A percentile compares a stretch with the other conserved stretches of the same genome.
These are phyloP conservation scores for Mormyrops boulengeri DNA, from an alignment of 2,797 vertebrate species.

Conservation along the genomic window DNA sequence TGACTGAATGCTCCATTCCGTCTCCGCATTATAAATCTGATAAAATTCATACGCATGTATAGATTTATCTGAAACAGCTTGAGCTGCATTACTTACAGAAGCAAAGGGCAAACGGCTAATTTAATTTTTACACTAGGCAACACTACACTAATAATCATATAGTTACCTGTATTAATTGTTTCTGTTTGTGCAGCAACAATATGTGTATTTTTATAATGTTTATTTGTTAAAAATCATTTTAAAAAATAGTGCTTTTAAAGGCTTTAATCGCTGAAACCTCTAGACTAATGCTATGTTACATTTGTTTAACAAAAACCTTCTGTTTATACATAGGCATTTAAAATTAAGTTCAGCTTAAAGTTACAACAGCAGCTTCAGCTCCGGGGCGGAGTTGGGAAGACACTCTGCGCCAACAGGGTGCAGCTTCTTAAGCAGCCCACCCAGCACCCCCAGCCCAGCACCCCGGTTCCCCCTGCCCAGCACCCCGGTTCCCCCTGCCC, in stretches of 20 bases:
- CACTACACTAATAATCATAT: not conserved
- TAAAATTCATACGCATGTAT: not conserved
- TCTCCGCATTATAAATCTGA: not conserved
- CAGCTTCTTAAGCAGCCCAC: not conserved
- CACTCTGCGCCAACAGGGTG: not conserved
- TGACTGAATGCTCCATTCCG: not conserved
- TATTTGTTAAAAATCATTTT: not conserved
- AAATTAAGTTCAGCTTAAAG: not conserved
- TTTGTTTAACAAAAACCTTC: slow-evolving; percentile 1
- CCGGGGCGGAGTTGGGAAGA: not conserved
- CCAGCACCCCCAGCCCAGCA: not conserved
- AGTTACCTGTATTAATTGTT: not conserved
- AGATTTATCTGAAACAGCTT: not conserved
- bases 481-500: not conserved
- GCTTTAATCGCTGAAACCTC: not conserved
- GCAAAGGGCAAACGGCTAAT: not conserved
- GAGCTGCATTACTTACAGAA: not conserved
- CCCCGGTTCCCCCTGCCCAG: not conserved
- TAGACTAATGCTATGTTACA: not conserved
- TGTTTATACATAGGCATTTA: no score
- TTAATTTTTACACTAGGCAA: not conserved
- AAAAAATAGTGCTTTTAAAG: not conserved
- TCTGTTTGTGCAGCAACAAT: not conserved
- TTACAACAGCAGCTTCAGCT: not conserved
- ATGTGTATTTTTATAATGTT: not conserved